Conservation (phyloP, 2,888 invertebrate species). For the Brachypterus glaber region DNA sequence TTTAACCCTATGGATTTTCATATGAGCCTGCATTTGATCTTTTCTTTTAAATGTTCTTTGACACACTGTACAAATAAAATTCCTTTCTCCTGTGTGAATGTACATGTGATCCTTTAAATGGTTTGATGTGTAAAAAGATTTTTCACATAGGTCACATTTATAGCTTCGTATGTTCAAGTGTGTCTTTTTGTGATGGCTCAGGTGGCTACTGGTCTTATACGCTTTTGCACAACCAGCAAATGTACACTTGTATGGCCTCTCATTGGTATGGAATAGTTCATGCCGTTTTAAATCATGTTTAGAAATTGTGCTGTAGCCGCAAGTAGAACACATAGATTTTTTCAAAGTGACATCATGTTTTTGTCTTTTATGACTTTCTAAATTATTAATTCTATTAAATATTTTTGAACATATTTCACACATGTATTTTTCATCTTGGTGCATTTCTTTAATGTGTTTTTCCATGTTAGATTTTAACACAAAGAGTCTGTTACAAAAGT, state of each 20-base stretch:
- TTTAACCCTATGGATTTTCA: background rate
- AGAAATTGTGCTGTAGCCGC: slow-evolving; percentile 2
- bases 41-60: background rate
- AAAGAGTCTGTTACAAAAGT: background rate
- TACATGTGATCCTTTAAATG: slow-evolving; percentile 3
- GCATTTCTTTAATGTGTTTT: slow-evolving; percentile 4
- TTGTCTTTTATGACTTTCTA: background rate
- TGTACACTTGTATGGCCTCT: background rate
- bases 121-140: background rate
- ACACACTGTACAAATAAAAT: background rate
- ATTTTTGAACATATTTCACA: slow-evolving; percentile 1
- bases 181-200: slow-evolving; percentile 1
- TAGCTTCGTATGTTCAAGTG: slow-evolving; percentile 1
- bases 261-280: slow-evolving; percentile 1
- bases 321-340: background rate
- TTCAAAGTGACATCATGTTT: background rate
- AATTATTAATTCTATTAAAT: background rate
- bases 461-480: slow-evolving; percentile 3
- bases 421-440: slow-evolving; percentile 1
- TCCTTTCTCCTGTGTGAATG: background rate
- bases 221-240: background rate
- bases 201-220: background rate
- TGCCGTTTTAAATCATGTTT: slow-evolving; percentile 1
- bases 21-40: background rate
- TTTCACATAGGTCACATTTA: background rate